Evolutionary conservation across 1,140 invertebrate genomes (phyloP).

Genomic region (Pseudomyrmex pallidus): DNA sequence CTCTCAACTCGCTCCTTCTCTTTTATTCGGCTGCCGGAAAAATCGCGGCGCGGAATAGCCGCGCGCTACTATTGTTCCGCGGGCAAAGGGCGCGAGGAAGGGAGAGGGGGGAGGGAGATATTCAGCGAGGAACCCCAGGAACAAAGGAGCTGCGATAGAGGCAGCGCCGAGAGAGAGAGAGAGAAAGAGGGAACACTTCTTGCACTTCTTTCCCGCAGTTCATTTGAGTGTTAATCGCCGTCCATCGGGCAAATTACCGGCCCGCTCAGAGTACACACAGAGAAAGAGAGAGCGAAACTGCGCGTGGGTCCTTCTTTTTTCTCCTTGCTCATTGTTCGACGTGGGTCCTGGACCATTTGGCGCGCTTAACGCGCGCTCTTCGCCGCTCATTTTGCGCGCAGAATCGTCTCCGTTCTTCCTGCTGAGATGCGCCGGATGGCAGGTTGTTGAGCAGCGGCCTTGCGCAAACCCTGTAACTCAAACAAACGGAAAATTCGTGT

Average conservation of each 20-base stretch:
- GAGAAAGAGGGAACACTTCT: slow-evolving; percentile 10
- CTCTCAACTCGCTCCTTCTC: slow-evolving; percentile 35
- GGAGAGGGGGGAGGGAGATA: slow-evolving; percentile 23
- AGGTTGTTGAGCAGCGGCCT: slow-evolving; percentile 47
- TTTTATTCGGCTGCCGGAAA: slow-evolving; percentile 76
- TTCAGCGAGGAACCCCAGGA: slow-evolving; percentile 62
- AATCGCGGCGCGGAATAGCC: slow-evolving; percentile 73
- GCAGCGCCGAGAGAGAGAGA: slow-evolving; percentile 3
- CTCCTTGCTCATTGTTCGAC: slow-evolving; percentile 25
- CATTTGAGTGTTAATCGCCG: slow-evolving; percentile 78
- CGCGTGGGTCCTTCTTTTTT: slow-evolving; percentile 21
- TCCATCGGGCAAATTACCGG: slow-evolving; percentile 71
- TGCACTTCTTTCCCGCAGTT: slow-evolving; percentile 50
- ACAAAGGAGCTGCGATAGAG: slow-evolving; percentile 64
- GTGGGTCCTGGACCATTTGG: slow-evolving; percentile 30
- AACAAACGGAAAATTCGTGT: slow-evolving; percentile 74
- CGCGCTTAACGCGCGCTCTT: slow-evolving; percentile 36
- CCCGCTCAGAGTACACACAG: slow-evolving; percentile 44
- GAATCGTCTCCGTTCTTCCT: no score
- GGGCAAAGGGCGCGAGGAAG: neutral
- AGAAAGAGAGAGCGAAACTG: slow-evolving; percentile 31
- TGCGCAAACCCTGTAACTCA: slow-evolving; percentile 66
- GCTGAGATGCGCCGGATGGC: neutral
- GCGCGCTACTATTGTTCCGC: slow-evolving; percentile 70
- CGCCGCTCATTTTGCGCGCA: neutral